phyloP scores from a whole-genome alignment of 92 coral and sea anemone species.

The Blastomussa wellsi region DNA sequence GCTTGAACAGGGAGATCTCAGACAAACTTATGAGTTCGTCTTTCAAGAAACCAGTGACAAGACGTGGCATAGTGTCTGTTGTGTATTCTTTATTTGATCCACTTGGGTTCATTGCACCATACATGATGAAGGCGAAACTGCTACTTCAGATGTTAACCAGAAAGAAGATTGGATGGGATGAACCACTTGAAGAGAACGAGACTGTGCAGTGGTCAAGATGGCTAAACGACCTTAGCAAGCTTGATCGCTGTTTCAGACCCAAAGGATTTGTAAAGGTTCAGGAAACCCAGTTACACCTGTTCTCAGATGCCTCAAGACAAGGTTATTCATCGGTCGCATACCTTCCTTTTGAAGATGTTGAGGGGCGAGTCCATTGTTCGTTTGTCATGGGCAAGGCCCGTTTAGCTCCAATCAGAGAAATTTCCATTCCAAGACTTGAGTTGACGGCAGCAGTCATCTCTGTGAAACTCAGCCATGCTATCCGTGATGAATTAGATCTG shows the following conservation, averaged over 20 bases:
- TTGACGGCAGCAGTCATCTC: constrained; percentile 38
- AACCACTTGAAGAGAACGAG: no score
- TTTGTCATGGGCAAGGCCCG: no score
- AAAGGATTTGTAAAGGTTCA: no score
- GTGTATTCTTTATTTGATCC: constrained; percentile 48
- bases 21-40: constrained; percentile 13
- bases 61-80: constrained; percentile 23
- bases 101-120: constrained; percentile 47
- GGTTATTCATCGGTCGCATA: constrained; percentile 59
- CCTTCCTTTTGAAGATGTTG: constrained; percentile 32
- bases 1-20: no score
- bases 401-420: constrained; percentile 48
- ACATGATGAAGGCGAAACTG: constrained; percentile 53
- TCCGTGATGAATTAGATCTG: constrained; percentile 36
- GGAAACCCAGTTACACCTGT: constrained; percentile 32
- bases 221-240: no score
- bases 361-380: constrained; percentile 27
- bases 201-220: no score
- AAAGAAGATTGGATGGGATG: no score
- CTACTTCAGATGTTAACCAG: constrained; percentile 48
- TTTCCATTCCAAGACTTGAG: constrained; percentile 61
- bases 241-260: no score
- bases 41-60: constrained; percentile 13
- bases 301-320: constrained; percentile 52
- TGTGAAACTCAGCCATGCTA: constrained; percentile 37